phyloP scores from a whole-genome alignment of 2,888 invertebrate genomes.

The Ophion obscuratus region DNA sequence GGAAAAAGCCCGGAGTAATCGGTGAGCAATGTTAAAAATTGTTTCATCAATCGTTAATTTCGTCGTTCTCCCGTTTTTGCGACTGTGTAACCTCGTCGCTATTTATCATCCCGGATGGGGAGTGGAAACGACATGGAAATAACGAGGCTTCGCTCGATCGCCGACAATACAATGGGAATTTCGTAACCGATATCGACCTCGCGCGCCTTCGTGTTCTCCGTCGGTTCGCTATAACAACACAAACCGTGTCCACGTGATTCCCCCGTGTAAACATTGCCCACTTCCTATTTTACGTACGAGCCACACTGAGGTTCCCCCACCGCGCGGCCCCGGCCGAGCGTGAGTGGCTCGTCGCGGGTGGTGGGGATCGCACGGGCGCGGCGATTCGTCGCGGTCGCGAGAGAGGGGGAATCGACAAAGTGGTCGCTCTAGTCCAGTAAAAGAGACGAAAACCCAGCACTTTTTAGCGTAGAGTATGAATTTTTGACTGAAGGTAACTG shows the following conservation, averaged over 20 bases:
- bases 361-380: neutral
- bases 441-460: no score
- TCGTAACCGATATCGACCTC: constrained; percentile 59
- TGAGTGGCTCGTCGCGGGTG: neutral
- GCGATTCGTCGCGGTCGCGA: neutral
- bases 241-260: constrained; percentile 60
- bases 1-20: neutral
- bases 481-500: no score
- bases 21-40: neutral
- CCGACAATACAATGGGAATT: constrained; percentile 58
- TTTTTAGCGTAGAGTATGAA: no score
- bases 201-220: constrained; percentile 13
- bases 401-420: neutral
- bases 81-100: constrained; percentile 1
- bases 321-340: neutral
- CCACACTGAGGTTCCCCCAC: neutral
- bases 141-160: constrained; percentile 63
- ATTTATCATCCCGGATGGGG: constrained; percentile 48
- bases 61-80: neutral
- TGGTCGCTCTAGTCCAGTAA: no score
- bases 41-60: constrained; percentile 31
- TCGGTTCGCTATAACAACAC: constrained; percentile 23
- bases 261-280: constrained; percentile 46
- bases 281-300: constrained; percentile 19
- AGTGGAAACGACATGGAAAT: constrained; percentile 57